Evolutionary conservation across 2,113 vertebrate genomes (phyloP).

Genomic region (Urocitellus parryii): DNA sequence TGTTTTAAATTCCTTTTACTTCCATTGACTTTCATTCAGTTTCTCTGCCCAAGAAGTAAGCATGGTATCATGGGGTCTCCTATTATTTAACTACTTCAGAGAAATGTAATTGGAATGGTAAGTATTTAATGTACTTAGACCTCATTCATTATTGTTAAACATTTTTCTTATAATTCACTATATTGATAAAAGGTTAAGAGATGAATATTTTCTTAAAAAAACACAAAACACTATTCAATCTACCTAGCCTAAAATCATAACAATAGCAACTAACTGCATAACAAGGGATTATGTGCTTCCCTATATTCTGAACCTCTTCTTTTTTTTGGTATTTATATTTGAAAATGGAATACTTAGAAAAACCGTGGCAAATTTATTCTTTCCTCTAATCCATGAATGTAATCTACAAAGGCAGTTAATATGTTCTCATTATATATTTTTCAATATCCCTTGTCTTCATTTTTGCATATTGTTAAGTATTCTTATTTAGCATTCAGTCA

Average conservation of each 20-base stretch:
- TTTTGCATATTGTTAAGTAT: background rate
- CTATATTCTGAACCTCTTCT: background rate
- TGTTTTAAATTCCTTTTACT: background rate
- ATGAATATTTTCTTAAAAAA: background rate
- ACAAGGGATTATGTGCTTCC: background rate
- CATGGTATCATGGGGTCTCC: background rate
- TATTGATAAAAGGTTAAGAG: background rate
- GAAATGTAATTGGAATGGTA: background rate
- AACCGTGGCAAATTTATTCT: background rate
- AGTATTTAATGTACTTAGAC: background rate
- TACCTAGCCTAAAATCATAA: background rate
- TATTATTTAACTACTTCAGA: background rate
- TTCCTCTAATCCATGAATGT: background rate
- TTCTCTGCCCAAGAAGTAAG: background rate
- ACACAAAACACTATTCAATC: background rate
- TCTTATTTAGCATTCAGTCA: background rate
- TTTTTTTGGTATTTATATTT: background rate
- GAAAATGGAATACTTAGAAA: background rate
- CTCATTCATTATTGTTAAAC: background rate
- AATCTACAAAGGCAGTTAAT: background rate
- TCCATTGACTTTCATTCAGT: background rate
- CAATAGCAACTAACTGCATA: background rate
- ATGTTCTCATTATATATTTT: background rate
- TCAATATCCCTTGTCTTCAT: background rate
- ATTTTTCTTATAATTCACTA: slow-evolving; percentile 5